Conservation (phyloP, 35 echinoderm and acorn worm species). For the Heliocidaris tuberculata region DNA sequence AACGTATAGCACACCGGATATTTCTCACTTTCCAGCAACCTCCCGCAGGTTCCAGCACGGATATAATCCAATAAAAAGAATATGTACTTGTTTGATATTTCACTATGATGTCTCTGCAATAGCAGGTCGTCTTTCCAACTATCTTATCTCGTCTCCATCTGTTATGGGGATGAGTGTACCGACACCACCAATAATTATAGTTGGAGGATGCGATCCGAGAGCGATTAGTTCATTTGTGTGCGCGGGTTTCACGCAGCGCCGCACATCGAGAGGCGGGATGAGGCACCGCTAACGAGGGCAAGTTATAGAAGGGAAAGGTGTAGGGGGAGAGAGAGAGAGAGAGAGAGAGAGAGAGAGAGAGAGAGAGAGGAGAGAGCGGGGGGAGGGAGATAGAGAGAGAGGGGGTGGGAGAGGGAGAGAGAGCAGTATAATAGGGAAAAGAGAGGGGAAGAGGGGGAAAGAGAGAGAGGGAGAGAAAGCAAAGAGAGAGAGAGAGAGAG, state of each 20-base stretch:
- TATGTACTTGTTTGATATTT: background rate
- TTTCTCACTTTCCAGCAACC: background rate
- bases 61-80: background rate
- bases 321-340: background rate
- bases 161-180: background rate
- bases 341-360: background rate
- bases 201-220: background rate
- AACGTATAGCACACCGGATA: background rate
- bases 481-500: background rate
- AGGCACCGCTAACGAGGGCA: background rate
- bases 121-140: background rate
- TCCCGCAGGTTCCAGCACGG: background rate
- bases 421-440: background rate
- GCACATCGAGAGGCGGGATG: background rate
- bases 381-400: background rate
- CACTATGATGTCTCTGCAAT: background rate
- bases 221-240: background rate
- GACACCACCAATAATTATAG: background rate
- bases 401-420: background rate
- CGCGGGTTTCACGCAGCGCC: background rate
- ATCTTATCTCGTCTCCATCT: background rate
- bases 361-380: background rate
- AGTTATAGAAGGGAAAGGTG: background rate
- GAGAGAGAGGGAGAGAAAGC: background rate
- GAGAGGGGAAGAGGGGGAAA: background rate